Evolutionary conservation across 2,113 vertebrate species (phyloP).

Genomic region (Chloebia gouldiae): DNA sequence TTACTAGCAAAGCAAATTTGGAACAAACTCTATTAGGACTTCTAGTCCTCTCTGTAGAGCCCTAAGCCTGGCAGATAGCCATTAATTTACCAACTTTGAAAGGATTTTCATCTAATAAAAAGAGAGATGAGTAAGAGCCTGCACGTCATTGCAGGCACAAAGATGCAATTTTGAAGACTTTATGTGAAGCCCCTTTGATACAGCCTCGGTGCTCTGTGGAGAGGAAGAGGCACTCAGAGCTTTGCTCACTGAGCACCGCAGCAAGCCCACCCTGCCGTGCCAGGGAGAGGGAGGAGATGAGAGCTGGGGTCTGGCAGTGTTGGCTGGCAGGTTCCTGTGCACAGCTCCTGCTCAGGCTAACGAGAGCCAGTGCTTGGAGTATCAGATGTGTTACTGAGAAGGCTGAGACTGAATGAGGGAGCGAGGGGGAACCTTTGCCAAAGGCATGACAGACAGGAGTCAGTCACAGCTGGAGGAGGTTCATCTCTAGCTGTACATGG

Average conservation of each 20-base stretch:
- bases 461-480: neutral
- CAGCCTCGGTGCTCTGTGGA: neutral
- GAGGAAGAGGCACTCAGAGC: neutral
- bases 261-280: fast-evolving
- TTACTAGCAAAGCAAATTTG: constrained; percentile 16
- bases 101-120: constrained; percentile 63
- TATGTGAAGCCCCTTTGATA: neutral
- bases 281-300: fast-evolving
- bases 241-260: neutral
- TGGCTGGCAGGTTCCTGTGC: neutral
- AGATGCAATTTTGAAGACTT: neutral
- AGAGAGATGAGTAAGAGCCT: constrained; percentile 19
- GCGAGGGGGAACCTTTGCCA: neutral
- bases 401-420: neutral
- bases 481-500: neutral
- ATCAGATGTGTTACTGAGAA: neutral
- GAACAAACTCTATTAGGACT: neutral
- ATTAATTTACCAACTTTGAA: constrained; percentile 58
- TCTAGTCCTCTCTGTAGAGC: neutral
- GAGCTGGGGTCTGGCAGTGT: neutral
- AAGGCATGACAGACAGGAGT: neutral
- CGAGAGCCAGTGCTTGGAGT: fast-evolving
- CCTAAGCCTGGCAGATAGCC: neutral
- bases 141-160: neutral
- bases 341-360: neutral